phyloP scores from a whole-genome alignment of 2,797 vertebrate genomes.

The Catamblyrhynchus diadema region DNA sequence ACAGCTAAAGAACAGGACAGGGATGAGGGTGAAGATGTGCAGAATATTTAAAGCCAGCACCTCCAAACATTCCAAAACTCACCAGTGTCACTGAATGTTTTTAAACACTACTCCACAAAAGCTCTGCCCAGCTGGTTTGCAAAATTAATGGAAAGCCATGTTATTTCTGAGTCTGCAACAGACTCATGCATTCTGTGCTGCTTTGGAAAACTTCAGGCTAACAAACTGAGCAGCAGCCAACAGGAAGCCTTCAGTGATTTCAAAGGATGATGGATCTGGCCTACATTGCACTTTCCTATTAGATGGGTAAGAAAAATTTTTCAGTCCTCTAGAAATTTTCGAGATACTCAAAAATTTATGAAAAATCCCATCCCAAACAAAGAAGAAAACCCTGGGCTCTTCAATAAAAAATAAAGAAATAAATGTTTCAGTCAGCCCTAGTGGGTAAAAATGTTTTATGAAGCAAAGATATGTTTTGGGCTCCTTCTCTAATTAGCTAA shows the following conservation, averaged over 20 bases:
- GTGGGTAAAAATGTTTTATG: background rate
- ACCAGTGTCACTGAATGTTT: fast-evolving
- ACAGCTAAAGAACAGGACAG: background rate
- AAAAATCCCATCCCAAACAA: background rate
- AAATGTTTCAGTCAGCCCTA: background rate
- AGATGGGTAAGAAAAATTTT: background rate
- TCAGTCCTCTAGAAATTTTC: background rate
- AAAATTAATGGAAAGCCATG: background rate
- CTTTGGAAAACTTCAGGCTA: background rate
- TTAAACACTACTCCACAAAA: background rate
- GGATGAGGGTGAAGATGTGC: background rate
- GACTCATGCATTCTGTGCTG: background rate
- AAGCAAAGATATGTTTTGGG: background rate
- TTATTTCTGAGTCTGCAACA: background rate
- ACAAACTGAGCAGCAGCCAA: background rate
- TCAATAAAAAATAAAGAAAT: background rate
- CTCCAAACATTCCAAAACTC: background rate
- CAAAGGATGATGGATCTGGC: background rate
- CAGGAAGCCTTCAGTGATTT: background rate
- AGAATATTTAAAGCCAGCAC: background rate
- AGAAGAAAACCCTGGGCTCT: background rate
- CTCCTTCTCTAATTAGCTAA: background rate
- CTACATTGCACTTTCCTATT: background rate
- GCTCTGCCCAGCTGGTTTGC: background rate
- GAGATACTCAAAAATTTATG: background rate